phyloP scores from a whole-genome alignment of 1,140 invertebrate genomes.

The Ceratina australensis region DNA sequence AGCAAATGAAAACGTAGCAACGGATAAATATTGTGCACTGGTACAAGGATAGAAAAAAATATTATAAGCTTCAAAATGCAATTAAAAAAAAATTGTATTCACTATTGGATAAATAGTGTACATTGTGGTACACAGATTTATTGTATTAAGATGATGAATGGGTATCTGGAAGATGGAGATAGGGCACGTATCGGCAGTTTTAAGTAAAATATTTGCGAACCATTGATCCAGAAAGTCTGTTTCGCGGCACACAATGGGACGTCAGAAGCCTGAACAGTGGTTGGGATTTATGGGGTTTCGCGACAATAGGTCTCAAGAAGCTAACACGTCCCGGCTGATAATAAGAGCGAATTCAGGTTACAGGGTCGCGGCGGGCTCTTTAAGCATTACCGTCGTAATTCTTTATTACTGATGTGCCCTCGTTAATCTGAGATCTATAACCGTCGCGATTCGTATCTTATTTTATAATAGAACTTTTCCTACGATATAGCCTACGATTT shows the following conservation, averaged over 20 bases:
- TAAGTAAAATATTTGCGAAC: constrained; percentile 4
- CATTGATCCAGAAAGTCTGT: constrained; percentile 10
- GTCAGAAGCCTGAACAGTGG: constrained; percentile 1
- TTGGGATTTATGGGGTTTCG: constrained; percentile 15
- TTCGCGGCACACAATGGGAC: not conserved
- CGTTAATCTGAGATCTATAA: not conserved
- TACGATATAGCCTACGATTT: not conserved
- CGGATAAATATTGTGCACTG: no score
- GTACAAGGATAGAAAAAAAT: no score
- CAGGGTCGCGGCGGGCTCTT: not conserved
- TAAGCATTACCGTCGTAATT: not conserved
- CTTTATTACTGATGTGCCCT: not conserved
- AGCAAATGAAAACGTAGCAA: no score
- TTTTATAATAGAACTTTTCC: not conserved
- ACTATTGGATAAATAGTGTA: no score
- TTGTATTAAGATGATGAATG: not conserved
- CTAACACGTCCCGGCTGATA: not conserved
- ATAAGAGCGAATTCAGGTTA: not conserved
- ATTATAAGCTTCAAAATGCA: no score
- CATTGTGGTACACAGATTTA: no score
- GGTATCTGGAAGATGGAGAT: not conserved
- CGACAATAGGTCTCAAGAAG: constrained; percentile 21
- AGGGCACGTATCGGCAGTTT: not conserved
- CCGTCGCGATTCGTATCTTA: not conserved
- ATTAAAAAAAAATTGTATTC: no score